Evolutionary conservation across 2,113 vertebrate genomes (phyloP), one percentile per base, ranked within the genome.

Genomic region (Leucoraja erinaceus): DNA sequence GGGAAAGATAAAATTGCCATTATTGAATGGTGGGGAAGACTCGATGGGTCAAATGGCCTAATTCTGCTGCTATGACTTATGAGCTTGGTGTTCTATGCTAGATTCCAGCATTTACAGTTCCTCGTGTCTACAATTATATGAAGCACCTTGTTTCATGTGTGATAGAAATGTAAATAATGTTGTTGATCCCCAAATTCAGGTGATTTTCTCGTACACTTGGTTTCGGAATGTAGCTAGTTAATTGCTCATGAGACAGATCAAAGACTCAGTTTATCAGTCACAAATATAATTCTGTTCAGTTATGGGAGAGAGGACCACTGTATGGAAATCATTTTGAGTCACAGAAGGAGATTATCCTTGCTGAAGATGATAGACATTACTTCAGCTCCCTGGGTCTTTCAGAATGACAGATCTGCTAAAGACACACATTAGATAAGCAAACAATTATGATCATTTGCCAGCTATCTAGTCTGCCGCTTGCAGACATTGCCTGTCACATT

Each of bases 361-460:
- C 83, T 88, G 59, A 88, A n/a, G 83, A 63, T 16, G 59, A 66
- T 88, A 31, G 83, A 88, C 83, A 63, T 88, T 16, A 63, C 31
- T 88, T 63, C n/a, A 88, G 83, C 83, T 88, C 83, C 59, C 59
- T 88, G 59, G 28, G 83, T 88, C 59, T 63, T 88, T 88, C 28
- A 31, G 83, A 88, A 66, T 88, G 83, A 66, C 83, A 88, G 83
- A 63, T 88, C 83, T 66, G n/a, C 59, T 88, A 88, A 63, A 88
- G 83, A 63, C 83, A 63, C 3, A 14, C 83, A 86, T 63, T 61
- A 86, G 59, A 88, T 88, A 88, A 88, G 83, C 83, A 88, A 88
- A 88, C 28, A 63, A 66, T 88, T 88, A 31, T 88, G 83, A 88
- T 88, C 83, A 66, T 88, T 88, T 88, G 59, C 59, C 59, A 66